Conservation (phyloP, 2,797 vertebrate genomes). For the Pristis pectinata region DNA sequence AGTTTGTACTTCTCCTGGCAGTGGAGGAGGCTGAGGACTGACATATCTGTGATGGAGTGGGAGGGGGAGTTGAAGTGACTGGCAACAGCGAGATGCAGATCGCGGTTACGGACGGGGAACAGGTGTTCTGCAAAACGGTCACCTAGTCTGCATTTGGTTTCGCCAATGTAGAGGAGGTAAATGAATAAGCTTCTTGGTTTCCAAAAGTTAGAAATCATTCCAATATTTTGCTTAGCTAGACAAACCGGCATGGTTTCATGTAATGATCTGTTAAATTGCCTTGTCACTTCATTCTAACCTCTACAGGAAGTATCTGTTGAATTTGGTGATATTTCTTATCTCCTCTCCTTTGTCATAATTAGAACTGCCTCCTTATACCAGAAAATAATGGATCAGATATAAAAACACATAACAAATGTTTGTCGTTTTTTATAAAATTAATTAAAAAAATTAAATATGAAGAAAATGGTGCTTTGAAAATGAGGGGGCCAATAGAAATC, state of each 20-base stretch:
- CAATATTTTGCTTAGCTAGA: neutral
- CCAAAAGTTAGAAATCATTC: neutral
- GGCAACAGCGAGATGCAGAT: no score
- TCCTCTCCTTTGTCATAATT: neutral
- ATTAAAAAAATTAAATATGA: neutral
- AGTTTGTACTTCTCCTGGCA: no score
- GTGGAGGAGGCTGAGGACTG: no score
- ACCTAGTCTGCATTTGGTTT: no score
- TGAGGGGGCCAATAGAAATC: neutral
- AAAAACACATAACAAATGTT: neutral
- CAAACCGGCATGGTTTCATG: neutral
- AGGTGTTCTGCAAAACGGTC: no score
- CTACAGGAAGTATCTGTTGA: neutral
- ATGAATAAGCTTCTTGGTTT: neutral
- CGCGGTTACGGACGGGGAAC: no score
- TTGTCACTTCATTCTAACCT: neutral
- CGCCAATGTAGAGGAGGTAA: no score
- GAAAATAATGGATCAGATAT: neutral
- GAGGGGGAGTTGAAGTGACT: no score
- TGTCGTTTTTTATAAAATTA: neutral
- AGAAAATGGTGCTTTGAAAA: no score
- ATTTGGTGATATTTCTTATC: neutral
- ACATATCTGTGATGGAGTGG: no score
- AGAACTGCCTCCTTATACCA: neutral
- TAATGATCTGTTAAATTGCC: neutral